Percentiles rank a stretch among this genome's conserved stretches.
Evolutionary conservation across 2,113 vertebrate species (phyloP).

Genomic region (Chamaea fasciata): DNA sequence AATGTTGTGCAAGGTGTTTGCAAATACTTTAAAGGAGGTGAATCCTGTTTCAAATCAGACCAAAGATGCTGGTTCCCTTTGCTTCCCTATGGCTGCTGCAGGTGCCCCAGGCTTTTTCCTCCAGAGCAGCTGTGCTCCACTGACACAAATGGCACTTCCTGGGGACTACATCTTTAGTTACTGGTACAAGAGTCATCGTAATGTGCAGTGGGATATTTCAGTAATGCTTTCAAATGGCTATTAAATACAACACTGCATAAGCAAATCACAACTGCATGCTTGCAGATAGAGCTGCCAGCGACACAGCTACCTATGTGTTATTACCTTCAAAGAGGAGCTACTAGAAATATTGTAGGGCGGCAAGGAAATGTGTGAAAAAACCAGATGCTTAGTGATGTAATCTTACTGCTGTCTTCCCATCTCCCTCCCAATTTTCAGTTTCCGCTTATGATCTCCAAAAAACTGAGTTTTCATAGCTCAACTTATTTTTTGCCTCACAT

Average conservation of each 20-base stretch:
- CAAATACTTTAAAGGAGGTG: background rate
- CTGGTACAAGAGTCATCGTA: conserved; percentile 15
- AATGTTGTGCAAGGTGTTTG: background rate
- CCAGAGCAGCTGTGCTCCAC: conserved; percentile 48
- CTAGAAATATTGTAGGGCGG: background rate
- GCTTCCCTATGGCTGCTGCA: background rate
- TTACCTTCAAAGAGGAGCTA: background rate
- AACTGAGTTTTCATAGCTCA: background rate
- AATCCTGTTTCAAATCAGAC: background rate
- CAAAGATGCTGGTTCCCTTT: conserved; percentile 26
- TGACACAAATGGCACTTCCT: conserved; percentile 54
- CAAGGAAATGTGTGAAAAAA: background rate
- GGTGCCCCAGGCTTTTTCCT: conserved; percentile 55
- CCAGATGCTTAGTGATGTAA: background rate
- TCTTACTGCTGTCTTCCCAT: background rate
- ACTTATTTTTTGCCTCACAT: background rate
- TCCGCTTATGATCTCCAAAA: background rate
- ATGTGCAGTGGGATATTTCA: conserved; percentile 37
- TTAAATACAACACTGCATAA: conserved; percentile 30
- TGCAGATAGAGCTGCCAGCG: background rate
- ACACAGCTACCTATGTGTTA: background rate
- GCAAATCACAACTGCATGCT: conserved; percentile 25
- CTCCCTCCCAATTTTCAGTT: background rate
- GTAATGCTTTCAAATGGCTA: conserved; percentile 37
- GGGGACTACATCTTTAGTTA: conserved; percentile 56